Base-by-base conservation (phyloP, 92 coral and sea anemone genomes). In the Palythoa caribaeorum region DNA sequence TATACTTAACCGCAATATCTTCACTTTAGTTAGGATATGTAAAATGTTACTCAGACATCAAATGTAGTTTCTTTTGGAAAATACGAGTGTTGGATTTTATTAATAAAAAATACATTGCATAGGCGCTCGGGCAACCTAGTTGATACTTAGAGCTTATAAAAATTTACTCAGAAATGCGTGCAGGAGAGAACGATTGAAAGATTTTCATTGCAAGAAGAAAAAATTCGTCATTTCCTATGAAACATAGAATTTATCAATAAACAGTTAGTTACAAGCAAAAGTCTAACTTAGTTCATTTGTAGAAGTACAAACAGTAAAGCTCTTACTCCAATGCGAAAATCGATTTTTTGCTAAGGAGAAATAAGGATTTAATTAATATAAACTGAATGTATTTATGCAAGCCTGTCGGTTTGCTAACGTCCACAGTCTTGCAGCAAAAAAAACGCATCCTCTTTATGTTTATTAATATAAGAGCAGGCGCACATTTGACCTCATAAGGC, bases 51-150 rank as follows among this genome's bases (percentile, higher is more conserved):
- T 17, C 21, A 62, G 69, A 0, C 69, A 21, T 15, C 69, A 62
- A 14, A 62, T 62, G 21, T 62, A 62, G 6, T 17, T 62, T 62
- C 69, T 62, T 62, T 62, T 62, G 14, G 69, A 62, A 62, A 62
- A 62, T 62, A 62, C 36, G 21, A 62, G 69, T 14, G 28, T 15
- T 2, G 6, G 1, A 62, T 62, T 62, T 62, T 62, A 62, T 62
- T 62, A 62, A 62, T 15, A 62, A 17, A 17, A 62, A 62, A 1
- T 62, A 62, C 21, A 5, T 62, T 62, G 3, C 69, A 62, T 15
- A 28, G 21, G 69, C 69, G 69, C 69, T 62, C 69, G 69, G 69
- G 69, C 8, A 28, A 62, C 69, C 69, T 28, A 62, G 69, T 62
- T 62, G 15, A 15, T 2, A 2, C 21, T 62, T 15, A 4, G 28